These are phyloP conservation scores for Melozone crissalis DNA, from an alignment of 2,113 vertebrate genomes.

Conservation along the genomic window DNA sequence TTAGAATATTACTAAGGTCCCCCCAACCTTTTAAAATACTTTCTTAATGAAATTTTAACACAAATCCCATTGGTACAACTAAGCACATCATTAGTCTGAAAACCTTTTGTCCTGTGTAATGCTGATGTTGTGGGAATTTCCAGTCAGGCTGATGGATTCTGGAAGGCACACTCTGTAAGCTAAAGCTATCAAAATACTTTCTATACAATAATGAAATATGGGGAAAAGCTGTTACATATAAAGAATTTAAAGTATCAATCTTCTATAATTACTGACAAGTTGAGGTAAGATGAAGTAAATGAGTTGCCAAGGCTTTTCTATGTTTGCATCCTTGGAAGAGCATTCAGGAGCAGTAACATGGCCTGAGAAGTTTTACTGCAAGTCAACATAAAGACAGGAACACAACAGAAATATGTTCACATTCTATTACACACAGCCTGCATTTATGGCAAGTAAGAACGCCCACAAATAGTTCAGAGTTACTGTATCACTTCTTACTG, in stretches of 20 bases:
- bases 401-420: background rate
- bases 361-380: background rate
- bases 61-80: background rate
- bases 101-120: background rate
- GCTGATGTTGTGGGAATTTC: background rate
- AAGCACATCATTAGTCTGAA: background rate
- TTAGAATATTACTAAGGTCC: background rate
- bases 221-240: background rate
- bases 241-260: background rate
- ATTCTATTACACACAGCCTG: background rate
- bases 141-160: background rate
- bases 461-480: background rate
- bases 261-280: background rate
- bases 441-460: background rate
- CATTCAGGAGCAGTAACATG: background rate
- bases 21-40: background rate
- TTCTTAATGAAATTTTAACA: background rate
- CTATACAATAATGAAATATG: background rate
- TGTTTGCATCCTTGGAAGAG: background rate
- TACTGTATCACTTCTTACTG: slow-evolving; percentile 68
- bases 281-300: background rate
- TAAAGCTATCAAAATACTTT: background rate
- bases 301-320: background rate
- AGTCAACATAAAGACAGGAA: background rate
- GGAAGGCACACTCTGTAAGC: background rate